Base-by-base conservation (phyloP, 2,797 vertebrate species). In the Fistularia tabacaria region DNA sequence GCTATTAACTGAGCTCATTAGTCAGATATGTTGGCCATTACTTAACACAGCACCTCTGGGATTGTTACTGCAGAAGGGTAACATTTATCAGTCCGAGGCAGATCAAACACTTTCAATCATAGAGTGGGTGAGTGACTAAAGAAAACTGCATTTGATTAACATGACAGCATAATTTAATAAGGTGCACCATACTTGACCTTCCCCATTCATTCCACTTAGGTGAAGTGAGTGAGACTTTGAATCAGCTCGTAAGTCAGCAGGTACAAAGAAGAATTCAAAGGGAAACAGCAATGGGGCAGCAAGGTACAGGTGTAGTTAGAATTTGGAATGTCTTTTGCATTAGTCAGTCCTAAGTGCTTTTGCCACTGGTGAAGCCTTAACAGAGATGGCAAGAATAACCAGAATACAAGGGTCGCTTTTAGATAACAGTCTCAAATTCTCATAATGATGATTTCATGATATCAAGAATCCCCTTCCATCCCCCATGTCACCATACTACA, bases 121-220 rank as follows among this genome's bases (percentile, higher is more conserved):
- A 47, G 57, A 64, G 53, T 47, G 51, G 38, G 37, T 47, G 52
- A 61, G 64, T 13, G 51, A 71, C 60, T 66, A 43, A 73, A 77
- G 46, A 47, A 56, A 74, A 68, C 9, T 53, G 59, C 46, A 36
- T 79, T 72, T 68, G 62, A 85, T 79, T 70, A 75, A 68, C 65
- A 70, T 65, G 62, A 46, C 61, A 53, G 65, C 39, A 40, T 74
- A 73, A 76, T 69, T 55, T 81, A 76, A 72, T 45, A 51, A 68
- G 54, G 62, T 56, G 64, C 64, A 60, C 60, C 44, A 51, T 41
- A 61, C 60, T 72, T 82, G 70, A 84, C 83, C 78, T 79, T 73
- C 69, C 45, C 2, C 25, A 25, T 25, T 25, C 25, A 25, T 25
- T 25, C 25, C 25, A 25, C 25, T 25, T 25, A 25, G 25, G 25